Percentiles rank a stretch among this genome's conserved stretches.
These are phyloP conservation scores for Gasteruption jaculator DNA, from an alignment of 2,888 invertebrate genomes.

Conservation along the genomic window DNA sequence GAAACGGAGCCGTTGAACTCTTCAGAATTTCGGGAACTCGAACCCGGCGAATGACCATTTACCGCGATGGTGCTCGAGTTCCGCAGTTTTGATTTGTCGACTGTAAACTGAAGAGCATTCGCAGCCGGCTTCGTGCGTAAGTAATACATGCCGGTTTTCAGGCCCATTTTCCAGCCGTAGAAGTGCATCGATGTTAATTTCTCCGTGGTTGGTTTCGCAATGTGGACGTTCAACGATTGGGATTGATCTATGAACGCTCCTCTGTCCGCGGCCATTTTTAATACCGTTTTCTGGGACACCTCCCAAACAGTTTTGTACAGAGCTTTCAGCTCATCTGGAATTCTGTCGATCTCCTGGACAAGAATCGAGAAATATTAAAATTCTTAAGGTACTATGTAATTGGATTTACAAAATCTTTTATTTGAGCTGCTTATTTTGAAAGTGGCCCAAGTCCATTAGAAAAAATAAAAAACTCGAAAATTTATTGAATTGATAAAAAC, in stretches of 20 bases:
- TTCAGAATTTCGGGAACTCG: conserved; percentile 49
- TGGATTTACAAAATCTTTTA: no score
- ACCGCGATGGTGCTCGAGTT: conserved; percentile 31
- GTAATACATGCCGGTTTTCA: conserved; percentile 99
- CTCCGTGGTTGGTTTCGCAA: conserved; percentile 90
- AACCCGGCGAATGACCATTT: no score
- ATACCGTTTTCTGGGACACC: conserved; percentile 85
- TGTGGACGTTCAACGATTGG: conserved; percentile 96
- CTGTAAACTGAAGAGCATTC: conserved; percentile 95
- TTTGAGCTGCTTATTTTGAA: no score
- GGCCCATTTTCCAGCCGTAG: conserved; percentile 92
- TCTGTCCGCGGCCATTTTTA: conserved; percentile 96
- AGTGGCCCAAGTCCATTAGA: no score
- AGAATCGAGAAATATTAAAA: conserved; percentile 11
- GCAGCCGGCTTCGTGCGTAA: conserved; percentile 94
- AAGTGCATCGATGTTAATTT: conserved; percentile 98
- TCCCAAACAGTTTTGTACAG: conserved; percentile 98
- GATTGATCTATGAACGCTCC: conserved; percentile 99
- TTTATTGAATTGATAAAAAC: not conserved
- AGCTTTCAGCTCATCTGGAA: conserved; percentile 79
- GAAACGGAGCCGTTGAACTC: conserved; percentile 10
- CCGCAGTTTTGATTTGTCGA: conserved; percentile 74
- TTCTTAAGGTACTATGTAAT: no score
- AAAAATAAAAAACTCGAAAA: no score
- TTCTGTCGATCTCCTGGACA: conserved; percentile 71